Base-by-base conservation (phyloP, 2,888 invertebrate species). In the Myopa testacea region DNA sequence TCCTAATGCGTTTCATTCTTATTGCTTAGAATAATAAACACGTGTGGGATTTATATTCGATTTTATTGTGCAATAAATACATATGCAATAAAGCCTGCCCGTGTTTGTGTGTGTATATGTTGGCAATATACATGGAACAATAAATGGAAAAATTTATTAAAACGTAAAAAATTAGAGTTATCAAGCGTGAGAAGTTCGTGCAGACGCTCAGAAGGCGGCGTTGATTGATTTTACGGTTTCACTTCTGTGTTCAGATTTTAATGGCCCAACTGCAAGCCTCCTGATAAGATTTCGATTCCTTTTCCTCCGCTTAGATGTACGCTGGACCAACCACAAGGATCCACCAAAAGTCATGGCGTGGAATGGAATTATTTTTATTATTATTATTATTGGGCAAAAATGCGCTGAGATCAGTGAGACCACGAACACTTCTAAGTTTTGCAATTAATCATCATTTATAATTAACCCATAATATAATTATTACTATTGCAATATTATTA, bases 51-150 rank as follows among this genome's bases (percentile, higher is more conserved):
- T 60, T 68, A 75, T 68, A 58, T 68, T 68, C 34, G 34, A 69
- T 75, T 68, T 69, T 75, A 68, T 60, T 75, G 69, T 60, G 19
- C 62, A 75, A 75, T 75, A 75, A 75, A 74, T 74, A 65, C 37
- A 26, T 55, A 34, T 58, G 37, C 55, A 37, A 71, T 55, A 8
- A 5, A 45, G 6, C 10, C 45, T 26, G 45, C 45, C 7, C 10
- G 45, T 45, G 45, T 45, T 45, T 45, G 45, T 45, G 10, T 45
- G 6, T 26, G 6, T 45, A 45, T 3, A 8, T 45, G 10, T 26
- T 26, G 26, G 26, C 26, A 26, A 26, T 26, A 45, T 45, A 45
- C 10, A 45, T 3, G 6, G 7, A 45, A 45, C 10, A 45, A 45
- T 45, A 45, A 45, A 45, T 3, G 45, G 45, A 45, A 45, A 8